Base-by-base conservation (phyloP, 2,888 invertebrate species). In the Amphipyra tragopoginis region DNA sequence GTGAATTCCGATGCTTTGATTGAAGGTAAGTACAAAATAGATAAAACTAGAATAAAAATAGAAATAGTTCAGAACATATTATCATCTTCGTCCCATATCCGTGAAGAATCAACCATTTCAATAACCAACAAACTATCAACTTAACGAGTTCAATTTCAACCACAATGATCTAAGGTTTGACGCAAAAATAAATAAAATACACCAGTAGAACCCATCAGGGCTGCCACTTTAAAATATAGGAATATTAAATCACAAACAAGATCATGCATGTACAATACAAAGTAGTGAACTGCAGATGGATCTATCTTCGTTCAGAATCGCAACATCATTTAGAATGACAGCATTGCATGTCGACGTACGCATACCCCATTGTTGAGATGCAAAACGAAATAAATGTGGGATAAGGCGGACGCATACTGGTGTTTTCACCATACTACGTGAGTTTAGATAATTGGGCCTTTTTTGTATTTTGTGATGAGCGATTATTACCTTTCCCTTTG, bases 261-360 rank as follows among this genome's bases (percentile, higher is more conserved):
- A 76, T 74, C 74, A 72, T 72, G 68, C 73, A 63, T 75, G 71
- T 70, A 61, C 73, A 75, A 72, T 65, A 69, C 74, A 65, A 72
- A 73, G 76, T 76, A 72, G 71, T 61, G 59, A 58, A 67, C 64
- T 72, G 70, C 59, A 57, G 84, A 81, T 75, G 82, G 79, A 85
- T 86, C 81, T 83, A 84, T 86, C 86, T 86, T 80, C 80, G 85
- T 85, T 74, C 65, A 49, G 50, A 52, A 86, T 86, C 86, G 76
- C 69, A 64, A 68, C 76, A 85, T 86, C 86, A 83, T 86, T 85
- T 83, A 68, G 77, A 71, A 55, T 83, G 86, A 86, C 86, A 80
- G 84, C 59, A 26, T 50, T 66, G 79, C 81, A 79, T 83, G 84
- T 77, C 75, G 71, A 74, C 67, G 75, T 79, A 77, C 81, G 70